These are phyloP conservation scores for Galaxias olidus DNA, from an alignment of 2,797 vertebrate species.

Conservation along the genomic window DNA sequence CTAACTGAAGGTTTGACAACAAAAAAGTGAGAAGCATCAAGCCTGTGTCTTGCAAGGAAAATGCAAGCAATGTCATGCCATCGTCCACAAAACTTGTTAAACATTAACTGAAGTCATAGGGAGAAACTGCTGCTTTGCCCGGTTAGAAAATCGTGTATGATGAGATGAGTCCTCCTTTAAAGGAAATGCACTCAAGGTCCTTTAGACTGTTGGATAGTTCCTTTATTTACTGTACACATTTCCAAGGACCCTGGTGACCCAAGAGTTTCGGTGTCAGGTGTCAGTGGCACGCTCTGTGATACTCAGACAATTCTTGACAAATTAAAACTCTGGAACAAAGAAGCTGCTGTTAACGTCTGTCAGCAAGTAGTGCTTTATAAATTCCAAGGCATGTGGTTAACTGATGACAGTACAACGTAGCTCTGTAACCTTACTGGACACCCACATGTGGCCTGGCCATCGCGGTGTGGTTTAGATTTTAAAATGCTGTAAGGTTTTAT, in stretches of 20 bases:
- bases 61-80: too few species aligned
- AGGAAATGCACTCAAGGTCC: not conserved
- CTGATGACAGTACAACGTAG: constrained; percentile 11
- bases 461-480: not conserved
- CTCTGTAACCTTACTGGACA: constrained; percentile 7
- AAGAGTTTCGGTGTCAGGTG: constrained; percentile 11
- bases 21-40: too few species aligned
- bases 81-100: too few species aligned
- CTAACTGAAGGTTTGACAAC: too few species aligned
- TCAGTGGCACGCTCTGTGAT: not conserved
- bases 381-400: constrained; percentile 14
- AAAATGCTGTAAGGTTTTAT: not conserved
- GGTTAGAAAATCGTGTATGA: not conserved
- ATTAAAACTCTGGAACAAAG: constrained; percentile 3
- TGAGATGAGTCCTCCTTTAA: not conserved
- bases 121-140: too few species aligned
- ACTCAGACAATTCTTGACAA: constrained; percentile 13
- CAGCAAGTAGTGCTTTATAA: not conserved
- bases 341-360: not conserved
- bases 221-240: constrained; percentile 37
- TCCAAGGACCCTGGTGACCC: constrained; percentile 1
- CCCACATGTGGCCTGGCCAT: too few species aligned
- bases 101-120: too few species aligned
- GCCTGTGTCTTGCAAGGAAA: too few species aligned
- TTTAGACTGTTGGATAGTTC: constrained; percentile 9